A percentile compares a stretch with the other conserved stretches of the same genome.
phyloP scores from a whole-genome alignment of 2,797 vertebrate genomes.

The Eupleurogrammus muticus region DNA sequence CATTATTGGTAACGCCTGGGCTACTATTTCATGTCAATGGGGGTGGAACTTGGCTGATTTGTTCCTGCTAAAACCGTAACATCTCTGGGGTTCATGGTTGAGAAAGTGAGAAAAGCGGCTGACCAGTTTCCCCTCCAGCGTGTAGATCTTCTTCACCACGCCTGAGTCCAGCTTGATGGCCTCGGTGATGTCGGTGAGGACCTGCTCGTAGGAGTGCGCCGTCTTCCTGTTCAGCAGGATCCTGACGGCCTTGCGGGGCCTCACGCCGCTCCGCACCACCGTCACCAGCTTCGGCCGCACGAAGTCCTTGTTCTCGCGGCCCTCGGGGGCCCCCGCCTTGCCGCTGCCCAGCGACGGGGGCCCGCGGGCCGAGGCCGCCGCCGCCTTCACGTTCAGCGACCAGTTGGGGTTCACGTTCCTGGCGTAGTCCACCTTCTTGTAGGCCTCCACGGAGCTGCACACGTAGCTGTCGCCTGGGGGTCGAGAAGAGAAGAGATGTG shows the following conservation, averaged over 20 bases:
- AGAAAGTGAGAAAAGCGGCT: slow-evolving; percentile 34
- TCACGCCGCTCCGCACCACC: slow-evolving; percentile 95
- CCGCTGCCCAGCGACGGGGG: slow-evolving; percentile 88
- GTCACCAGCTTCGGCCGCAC: slow-evolving; percentile 97
- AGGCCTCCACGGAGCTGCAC: slow-evolving; percentile 95
- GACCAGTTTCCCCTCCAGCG: slow-evolving; percentile 96
- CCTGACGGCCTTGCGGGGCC: slow-evolving; percentile 93
- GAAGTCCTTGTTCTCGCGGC: slow-evolving; percentile 93
- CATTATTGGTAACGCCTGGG: no score
- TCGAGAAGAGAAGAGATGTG: background rate
- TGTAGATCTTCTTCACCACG: slow-evolving; percentile 95
- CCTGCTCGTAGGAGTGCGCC: slow-evolving; percentile 96
- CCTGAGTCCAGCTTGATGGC: slow-evolving; percentile 98
- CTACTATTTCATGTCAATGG: no score
- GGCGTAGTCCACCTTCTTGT: slow-evolving; percentile 96
- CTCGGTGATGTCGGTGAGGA: slow-evolving; percentile 96
- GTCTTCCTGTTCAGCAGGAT: slow-evolving; percentile 99
- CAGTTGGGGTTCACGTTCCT: slow-evolving; percentile 98
- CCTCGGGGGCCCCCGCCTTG: slow-evolving; percentile 84
- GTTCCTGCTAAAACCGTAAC: background rate
- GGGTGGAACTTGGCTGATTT: no score
- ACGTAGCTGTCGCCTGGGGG: slow-evolving; percentile 93
- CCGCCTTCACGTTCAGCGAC: slow-evolving; percentile 96
- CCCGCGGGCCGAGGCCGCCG: slow-evolving; percentile 80
- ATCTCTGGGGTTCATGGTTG: background rate